Conservation (phyloP, 2,113 vertebrate species). For the Pseudopipra pipra region DNA sequence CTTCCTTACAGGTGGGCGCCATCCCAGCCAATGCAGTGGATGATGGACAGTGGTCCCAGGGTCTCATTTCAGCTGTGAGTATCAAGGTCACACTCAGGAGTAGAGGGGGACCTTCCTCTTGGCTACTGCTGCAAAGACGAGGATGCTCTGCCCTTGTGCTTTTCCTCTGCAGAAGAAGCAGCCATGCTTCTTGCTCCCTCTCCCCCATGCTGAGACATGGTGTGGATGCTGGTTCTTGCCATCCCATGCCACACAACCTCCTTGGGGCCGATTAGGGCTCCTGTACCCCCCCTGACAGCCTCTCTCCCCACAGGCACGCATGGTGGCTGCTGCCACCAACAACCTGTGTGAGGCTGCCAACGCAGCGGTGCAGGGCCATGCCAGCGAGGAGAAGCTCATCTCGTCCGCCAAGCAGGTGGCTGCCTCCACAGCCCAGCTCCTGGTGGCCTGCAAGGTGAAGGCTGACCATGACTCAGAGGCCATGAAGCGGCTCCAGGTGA, state of each 20-base stretch:
- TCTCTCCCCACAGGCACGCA: slow-evolving; percentile 81
- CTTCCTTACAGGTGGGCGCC: slow-evolving; percentile 84
- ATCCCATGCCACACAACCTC: neutral
- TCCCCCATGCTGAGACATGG: neutral
- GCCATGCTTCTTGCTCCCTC: neutral
- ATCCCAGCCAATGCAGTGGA: slow-evolving; percentile 93
- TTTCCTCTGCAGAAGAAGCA: neutral
- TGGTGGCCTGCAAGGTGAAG: slow-evolving; percentile 99
- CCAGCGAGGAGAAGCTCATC: slow-evolving; percentile 98
- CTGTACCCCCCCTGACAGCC: neutral
- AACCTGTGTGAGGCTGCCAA: slow-evolving; percentile 96
- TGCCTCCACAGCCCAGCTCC: slow-evolving; percentile 95
- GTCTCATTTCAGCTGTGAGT: slow-evolving; percentile 98
- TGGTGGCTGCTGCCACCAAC: slow-evolving; percentile 97
- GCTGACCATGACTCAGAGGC: slow-evolving; percentile 97
- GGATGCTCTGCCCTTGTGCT: neutral
- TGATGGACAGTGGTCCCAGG: slow-evolving; percentile 98
- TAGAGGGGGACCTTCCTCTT: neutral
- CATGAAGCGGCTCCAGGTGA: slow-evolving; percentile 96
- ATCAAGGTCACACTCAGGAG: neutral
- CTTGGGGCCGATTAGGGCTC: rapidly evolving
- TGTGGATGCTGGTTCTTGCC: neutral
- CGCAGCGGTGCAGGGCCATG: slow-evolving; percentile 95
- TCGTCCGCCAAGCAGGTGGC: slow-evolving; percentile 98
- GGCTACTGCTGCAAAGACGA: neutral